Conservation (phyloP, 2,888 invertebrate species). For the Limenitis camilla region DNA sequence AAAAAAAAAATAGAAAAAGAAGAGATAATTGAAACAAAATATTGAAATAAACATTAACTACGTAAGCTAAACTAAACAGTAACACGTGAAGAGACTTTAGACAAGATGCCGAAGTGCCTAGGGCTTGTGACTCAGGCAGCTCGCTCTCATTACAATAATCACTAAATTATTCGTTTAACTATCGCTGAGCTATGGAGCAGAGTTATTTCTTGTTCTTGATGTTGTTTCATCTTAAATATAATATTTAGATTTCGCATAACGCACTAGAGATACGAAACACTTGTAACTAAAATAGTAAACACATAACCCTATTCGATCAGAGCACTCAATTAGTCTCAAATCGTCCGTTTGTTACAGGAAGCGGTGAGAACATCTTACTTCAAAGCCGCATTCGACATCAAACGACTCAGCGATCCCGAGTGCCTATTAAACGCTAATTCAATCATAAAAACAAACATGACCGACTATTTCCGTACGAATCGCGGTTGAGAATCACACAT, state of each 20-base stretch:
- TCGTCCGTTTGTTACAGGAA: constrained; percentile 61
- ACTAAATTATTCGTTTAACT: too few species aligned
- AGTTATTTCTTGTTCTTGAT: too few species aligned
- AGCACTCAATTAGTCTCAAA: constrained; percentile 48
- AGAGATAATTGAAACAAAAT: too few species aligned
- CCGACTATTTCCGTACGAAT: constrained; percentile 50
- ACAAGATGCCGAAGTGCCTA: too few species aligned
- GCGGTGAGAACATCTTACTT: constrained; percentile 46
- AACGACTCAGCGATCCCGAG: constrained; percentile 43
- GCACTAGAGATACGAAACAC: constrained; percentile 3
- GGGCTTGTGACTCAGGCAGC: too few species aligned
- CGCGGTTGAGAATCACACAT: constrained; percentile 52
- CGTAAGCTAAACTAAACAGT: too few species aligned
- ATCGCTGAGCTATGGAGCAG: too few species aligned
- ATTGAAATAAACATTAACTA: too few species aligned
- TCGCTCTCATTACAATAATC: too few species aligned
- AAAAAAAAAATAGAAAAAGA: too few species aligned
- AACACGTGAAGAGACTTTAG: too few species aligned
- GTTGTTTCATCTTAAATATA: background rate
- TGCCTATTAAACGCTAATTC: constrained; percentile 58
- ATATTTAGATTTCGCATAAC: constrained; percentile 6
- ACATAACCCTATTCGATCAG: constrained; percentile 26
- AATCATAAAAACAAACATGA: constrained; percentile 71
- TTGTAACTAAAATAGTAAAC: constrained; percentile 20
- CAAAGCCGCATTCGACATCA: constrained; percentile 55